Conservation (phyloP, 2,797 vertebrate species). For the Myiothlypis coronata region DNA sequence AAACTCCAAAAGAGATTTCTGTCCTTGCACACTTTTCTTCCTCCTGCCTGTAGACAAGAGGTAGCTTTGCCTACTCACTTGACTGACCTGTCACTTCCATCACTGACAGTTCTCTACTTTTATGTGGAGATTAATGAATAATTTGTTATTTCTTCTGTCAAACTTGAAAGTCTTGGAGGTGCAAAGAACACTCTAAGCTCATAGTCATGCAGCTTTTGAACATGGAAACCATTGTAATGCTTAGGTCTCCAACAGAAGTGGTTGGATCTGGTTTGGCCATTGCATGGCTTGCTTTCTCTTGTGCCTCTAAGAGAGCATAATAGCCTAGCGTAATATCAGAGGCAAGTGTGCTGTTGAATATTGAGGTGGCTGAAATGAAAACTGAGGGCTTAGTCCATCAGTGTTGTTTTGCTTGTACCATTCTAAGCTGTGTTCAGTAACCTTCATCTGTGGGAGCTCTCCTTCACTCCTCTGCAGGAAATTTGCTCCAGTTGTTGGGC, state of each 20-base stretch:
- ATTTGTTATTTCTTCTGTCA: not conserved
- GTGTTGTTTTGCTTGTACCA: not conserved
- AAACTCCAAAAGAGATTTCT: not conserved
- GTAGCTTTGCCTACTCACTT: not conserved
- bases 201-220: not conserved
- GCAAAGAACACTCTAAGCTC: not conserved
- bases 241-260: not conserved
- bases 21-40: not conserved
- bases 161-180: not conserved
- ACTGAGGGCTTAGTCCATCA: not conserved
- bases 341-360: not conserved
- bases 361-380: not conserved
- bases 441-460: not conserved
- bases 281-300: not conserved
- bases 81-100: not conserved
- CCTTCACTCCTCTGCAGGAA: not conserved
- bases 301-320: not conserved
- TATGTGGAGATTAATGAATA: not conserved
- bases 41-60: not conserved
- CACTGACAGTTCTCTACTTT: not conserved
- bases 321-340: not conserved
- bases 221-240: not conserved
- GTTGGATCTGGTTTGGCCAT: not conserved
- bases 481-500: fast-evolving
- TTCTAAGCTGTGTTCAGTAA: fast-evolving